Evolutionary conservation across 1,140 invertebrate species (phyloP).

Genomic region (Pissodes strobi): DNA sequence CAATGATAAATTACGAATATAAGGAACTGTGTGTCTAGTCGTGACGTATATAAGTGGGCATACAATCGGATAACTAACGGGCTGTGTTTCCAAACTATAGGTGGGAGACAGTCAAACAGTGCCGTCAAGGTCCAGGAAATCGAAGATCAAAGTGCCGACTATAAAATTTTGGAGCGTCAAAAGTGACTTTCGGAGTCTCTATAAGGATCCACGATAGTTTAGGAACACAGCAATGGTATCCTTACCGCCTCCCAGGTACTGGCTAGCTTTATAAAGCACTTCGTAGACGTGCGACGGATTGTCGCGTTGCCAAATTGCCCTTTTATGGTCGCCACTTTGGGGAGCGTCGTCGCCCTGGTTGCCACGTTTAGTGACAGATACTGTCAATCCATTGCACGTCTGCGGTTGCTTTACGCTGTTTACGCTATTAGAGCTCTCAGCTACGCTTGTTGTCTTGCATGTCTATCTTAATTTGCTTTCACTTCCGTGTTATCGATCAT

Average conservation of each 20-base stretch:
- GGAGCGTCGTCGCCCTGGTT: too few relatives aligned
- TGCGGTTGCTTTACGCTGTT: too few relatives aligned
- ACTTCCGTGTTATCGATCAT: too few relatives aligned
- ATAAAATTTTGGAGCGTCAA: conserved; percentile 30
- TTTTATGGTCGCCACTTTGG: too few relatives aligned
- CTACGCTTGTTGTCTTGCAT: too few relatives aligned
- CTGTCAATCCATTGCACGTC: too few relatives aligned
- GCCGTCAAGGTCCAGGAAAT: conserved; percentile 32
- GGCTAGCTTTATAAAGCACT: conserved; percentile 53
- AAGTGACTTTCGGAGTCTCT: conserved; percentile 44
- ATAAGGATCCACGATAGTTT: conserved; percentile 62
- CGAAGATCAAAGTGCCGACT: conserved; percentile 23
- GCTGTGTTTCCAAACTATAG: conserved; percentile 59
- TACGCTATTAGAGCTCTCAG: too few relatives aligned
- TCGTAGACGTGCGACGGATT: neutral
- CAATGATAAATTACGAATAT: too few relatives aligned
- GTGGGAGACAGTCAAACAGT: conserved; percentile 52
- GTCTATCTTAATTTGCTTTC: too few relatives aligned
- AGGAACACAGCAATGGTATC: conserved; percentile 69
- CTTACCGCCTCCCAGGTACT: conserved; percentile 65
- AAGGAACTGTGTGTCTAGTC: too few relatives aligned
- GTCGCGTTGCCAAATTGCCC: neutral
- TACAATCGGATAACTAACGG: conserved; percentile 43
- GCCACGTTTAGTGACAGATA: too few relatives aligned
- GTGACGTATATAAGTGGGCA: too few relatives aligned